A percentile compares a stretch with the other conserved stretches of the same genome.
phyloP scores from a whole-genome alignment of 2,113 vertebrate genomes.

The Ceyx margarethae region DNA sequence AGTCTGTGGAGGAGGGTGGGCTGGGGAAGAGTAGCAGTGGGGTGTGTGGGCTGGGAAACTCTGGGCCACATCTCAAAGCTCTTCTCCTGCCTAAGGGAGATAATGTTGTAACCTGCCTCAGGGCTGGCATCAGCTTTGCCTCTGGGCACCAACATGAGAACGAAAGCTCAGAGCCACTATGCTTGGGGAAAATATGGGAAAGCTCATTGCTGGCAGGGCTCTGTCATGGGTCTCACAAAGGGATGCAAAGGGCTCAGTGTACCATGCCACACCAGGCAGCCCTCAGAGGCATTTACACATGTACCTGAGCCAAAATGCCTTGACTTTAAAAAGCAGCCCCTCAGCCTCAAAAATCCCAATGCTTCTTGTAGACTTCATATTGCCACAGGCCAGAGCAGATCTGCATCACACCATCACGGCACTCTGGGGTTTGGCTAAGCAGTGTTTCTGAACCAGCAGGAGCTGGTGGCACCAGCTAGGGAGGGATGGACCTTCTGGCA shows the following conservation, averaged over 20 bases:
- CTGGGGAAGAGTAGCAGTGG: neutral
- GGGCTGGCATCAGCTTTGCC: neutral
- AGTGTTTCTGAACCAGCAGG: neutral
- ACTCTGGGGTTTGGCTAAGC: neutral
- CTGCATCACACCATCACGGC: rapidly evolving
- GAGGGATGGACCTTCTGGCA: neutral
- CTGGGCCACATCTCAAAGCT: neutral
- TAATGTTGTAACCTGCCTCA: neutral
- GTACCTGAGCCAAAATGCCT: neutral
- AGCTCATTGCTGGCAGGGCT: rapidly evolving
- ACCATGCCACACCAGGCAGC: neutral
- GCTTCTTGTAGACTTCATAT: neutral
- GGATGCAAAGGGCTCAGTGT: neutral
- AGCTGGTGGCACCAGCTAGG: neutral
- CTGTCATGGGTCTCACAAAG: rapidly evolving
- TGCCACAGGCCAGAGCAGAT: neutral
- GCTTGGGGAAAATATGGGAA: neutral
- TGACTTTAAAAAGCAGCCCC: neutral
- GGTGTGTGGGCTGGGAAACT: rapidly evolving
- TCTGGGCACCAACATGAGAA: neutral
- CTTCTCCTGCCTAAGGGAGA: neutral
- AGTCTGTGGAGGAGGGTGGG: neutral
- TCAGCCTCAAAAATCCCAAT: neutral
- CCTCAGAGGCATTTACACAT: neutral
- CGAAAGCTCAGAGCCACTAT: neutral